These are phyloP conservation scores for Pachycephus smyrnensis DNA, from an alignment of 2,888 invertebrate genomes.

Conservation along the genomic window DNA sequence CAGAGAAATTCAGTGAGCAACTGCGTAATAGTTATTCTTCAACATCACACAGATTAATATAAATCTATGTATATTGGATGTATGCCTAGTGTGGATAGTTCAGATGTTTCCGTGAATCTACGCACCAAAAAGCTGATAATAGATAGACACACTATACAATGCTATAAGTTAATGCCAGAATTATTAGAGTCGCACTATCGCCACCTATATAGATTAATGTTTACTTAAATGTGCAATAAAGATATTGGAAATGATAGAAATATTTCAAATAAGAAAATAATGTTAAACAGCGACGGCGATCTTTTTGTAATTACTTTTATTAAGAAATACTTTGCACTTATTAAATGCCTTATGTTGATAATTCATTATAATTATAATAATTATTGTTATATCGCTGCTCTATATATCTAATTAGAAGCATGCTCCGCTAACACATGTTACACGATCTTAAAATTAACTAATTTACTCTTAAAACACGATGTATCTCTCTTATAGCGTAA, in stretches of 20 bases:
- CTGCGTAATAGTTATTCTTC: neutral
- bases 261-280: neutral
- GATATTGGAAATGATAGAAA: neutral
- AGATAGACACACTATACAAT: neutral
- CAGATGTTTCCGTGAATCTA: neutral
- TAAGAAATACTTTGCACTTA: constrained; percentile 68
- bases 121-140: neutral
- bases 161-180: no score
- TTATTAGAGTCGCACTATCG: no score
- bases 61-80: neutral
- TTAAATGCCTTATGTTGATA: constrained; percentile 66
- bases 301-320: constrained; percentile 52
- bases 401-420: constrained; percentile 66
- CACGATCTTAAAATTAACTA: constrained; percentile 66
- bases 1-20: neutral
- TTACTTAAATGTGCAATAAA: neutral
- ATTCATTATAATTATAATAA: constrained; percentile 65
- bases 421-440: constrained; percentile 67
- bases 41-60: neutral
- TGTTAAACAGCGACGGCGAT: neutral
- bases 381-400: constrained; percentile 66
- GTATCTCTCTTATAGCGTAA: constrained; percentile 49
- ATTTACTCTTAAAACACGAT: constrained; percentile 61
- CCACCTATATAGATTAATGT: neutral
- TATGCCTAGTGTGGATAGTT: neutral